phyloP scores from a whole-genome alignment of 2,888 invertebrate species.

The Athrips mouffetella region DNA sequence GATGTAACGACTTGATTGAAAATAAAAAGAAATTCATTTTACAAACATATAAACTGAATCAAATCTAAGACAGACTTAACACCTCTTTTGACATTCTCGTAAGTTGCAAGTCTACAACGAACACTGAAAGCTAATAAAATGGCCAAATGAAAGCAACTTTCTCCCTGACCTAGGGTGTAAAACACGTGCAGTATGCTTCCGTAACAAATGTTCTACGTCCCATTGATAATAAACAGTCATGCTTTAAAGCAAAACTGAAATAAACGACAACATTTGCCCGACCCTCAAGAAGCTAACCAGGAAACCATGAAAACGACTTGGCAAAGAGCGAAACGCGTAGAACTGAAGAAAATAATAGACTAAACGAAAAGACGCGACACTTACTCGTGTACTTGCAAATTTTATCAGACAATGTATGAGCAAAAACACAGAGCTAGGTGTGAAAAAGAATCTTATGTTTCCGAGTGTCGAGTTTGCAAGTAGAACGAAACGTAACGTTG shows the following conservation, averaged over 20 bases:
- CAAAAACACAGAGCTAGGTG: not conserved
- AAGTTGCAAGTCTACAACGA: no score
- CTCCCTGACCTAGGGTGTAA: no score
- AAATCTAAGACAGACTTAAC: no score
- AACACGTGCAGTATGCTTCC: no score
- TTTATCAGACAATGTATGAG: not conserved
- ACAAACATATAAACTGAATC: no score
- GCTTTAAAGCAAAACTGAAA: conserved; percentile 6
- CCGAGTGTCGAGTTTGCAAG: conserved; percentile 19
- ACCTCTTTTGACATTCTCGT: no score
- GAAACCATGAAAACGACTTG: conserved; percentile 12
- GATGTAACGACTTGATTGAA: no score
- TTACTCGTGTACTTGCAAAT: no score
- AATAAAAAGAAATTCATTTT: no score
- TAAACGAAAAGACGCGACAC: not conserved
- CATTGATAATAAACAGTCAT: conserved; percentile 1
- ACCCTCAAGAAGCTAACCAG: not conserved
- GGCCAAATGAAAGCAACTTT: no score
- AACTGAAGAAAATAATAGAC: not conserved
- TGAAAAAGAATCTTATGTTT: not conserved
- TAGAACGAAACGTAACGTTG: conserved; percentile 29
- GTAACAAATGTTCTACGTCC: not conserved
- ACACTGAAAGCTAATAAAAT: no score
- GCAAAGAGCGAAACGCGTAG: not conserved
- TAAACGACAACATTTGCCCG: not conserved